Base-by-base conservation (phyloP, 2,888 invertebrate species). In the Neoaliturus tenellus region DNA sequence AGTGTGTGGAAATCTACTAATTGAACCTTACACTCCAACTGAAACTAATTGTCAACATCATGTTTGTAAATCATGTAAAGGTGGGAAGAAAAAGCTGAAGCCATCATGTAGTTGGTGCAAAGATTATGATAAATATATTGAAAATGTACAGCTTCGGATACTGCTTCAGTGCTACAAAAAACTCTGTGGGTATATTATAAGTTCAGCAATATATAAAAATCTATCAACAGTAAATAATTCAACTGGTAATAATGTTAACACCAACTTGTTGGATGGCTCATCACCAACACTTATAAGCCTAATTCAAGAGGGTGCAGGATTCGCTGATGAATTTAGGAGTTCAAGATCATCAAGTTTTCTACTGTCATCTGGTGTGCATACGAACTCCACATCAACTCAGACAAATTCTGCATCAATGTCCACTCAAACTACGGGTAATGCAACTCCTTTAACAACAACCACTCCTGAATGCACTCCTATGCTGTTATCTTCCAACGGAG, bases 161-260 rank as follows among this genome's bases (percentile, higher is more conserved):
- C 92, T 98, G 62, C 91, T 98, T 84, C 95, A 96, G 90, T 97
- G 98, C 91, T 98, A 97, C 90, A 96, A 96, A 90, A 96, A 96
- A 89, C 92, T 98, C 85, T 98, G 98, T 91, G 94, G 95, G 89
- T 96, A 96, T 90, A 92, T 98, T 88, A 94, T 95, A 88, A 94
- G 93, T 84, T 95, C 96, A 1, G 92, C 93, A 55, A 93, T 96
- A 84, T 96, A 95, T 90, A 93, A 93, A 89, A 92, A 91, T 86
- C 91, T 95, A 86, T 88, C 90, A 80, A 87, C 89, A 62, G 88
- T 90, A 91, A 89, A 91, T 90, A 89, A 91, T 90, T 86, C 93
- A 90, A 75, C 85, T 41, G 78, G 84, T 1, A 83, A 80, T 3
- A 80, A 71, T 83, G 82, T 55, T 44, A 86, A 91, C 91, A 80